Evolutionary conservation across 2,888 invertebrate species (phyloP), one percentile per base, ranked within the genome.

Genomic region (Dynastes hyllus): DNA sequence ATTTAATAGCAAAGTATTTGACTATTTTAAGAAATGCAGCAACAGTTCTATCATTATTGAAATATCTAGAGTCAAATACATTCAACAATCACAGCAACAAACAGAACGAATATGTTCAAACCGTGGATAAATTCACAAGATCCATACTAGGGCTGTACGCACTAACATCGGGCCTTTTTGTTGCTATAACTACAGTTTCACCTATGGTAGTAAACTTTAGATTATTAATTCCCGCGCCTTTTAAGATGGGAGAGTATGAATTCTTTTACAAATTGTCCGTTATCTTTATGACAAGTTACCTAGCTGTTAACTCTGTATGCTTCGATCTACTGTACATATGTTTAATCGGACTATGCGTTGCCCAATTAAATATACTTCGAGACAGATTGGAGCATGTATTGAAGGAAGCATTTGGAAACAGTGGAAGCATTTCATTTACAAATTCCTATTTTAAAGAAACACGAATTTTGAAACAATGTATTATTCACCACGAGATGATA

Each of bases 41-140:
- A 16, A 29, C 37, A 8, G 40, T 71, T 37, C 16, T 37, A 37
- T 58, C 58, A 1, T n/a, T 71, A 16, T 32, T 37, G 8, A 37
- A 55, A 5, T 37, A 71, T 37, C 37, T 71, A 8, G 40, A 58
- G 58, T 71, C 71, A 2, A 16, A 16, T 5, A 16, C 9, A 13
- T 71, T 71, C 40, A 71, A 37, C 13, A 58, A 16, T 27, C 55
- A 71, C 8, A 55, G 16, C 55, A n/a, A 58, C 16, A 37, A 71
- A 40, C 13, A 51, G 37, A 71, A 71, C 37, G 16, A 71, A 37
- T 37, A 71, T 32, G 37, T 71, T 32, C 4, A 58, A n/a, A 1
- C 5, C 8, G 40, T 71, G 11, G 32, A 71, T 16, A 71, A 55
- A 6, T 9, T 16, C 2, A 51, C 37, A 8, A 58, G 55, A 16